phyloP scores from a whole-genome alignment of 2,888 invertebrate genomes.

The Dermolepida albohirtum region DNA sequence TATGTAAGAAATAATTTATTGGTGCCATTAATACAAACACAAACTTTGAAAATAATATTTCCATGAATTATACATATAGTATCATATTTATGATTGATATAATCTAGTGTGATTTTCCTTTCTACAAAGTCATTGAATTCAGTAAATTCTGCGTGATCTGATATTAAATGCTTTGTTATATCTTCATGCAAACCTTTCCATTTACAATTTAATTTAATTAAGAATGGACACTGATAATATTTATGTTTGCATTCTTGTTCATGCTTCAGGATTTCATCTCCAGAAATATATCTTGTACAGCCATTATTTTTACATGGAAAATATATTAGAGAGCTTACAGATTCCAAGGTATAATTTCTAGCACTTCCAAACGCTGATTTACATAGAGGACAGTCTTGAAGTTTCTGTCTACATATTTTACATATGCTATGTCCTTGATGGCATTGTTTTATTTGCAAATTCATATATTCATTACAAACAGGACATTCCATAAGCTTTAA shows the following conservation, averaged over 20 bases:
- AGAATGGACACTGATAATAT: conserved; percentile 21
- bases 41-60: conserved; percentile 20
- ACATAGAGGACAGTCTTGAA: conserved; percentile 23
- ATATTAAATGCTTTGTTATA: conserved; percentile 19
- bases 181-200: conserved; percentile 21
- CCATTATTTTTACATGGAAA: conserved; percentile 26
- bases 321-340: conserved; percentile 17
- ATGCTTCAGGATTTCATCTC: conserved; percentile 13
- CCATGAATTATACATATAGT: conserved; percentile 33
- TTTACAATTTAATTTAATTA: conserved; percentile 30
- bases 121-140: conserved; percentile 19
- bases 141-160: conserved; percentile 22
- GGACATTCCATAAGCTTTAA: conserved; percentile 28
- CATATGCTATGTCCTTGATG: conserved; percentile 28
- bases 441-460: conserved; percentile 22
- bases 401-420: conserved; percentile 22
- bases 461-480: conserved; percentile 32
- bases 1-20: conserved; percentile 28
- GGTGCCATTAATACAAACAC: conserved; percentile 23
- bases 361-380: conserved; percentile 22
- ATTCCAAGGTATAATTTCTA: conserved; percentile 30
- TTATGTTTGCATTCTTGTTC: conserved; percentile 26
- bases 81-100: conserved; percentile 26
- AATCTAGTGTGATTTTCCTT: conserved; percentile 18
- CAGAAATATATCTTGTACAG: conserved; percentile 10